Conservation (phyloP, 2,797 vertebrate genomes). For the Gymnopithys bicolor region DNA sequence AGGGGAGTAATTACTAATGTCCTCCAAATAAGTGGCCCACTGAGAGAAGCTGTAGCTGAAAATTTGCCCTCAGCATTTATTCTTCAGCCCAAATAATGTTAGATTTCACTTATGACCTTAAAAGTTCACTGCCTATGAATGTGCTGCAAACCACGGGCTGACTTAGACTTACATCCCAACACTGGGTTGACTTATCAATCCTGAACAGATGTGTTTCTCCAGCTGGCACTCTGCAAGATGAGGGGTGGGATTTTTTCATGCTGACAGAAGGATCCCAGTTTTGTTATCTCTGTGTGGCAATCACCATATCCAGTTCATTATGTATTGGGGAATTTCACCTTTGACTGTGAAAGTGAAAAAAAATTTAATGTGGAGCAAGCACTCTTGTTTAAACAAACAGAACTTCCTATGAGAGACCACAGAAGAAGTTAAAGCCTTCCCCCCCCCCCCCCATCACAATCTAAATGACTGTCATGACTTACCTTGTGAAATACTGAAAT, state of each 20-base stretch:
- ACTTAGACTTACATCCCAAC: not conserved
- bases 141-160: not conserved
- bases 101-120: not conserved
- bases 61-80: not conserved
- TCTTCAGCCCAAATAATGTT: not conserved
- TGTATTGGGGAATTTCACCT: not conserved
- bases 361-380: rapidly evolving
- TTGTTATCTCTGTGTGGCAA: not conserved
- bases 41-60: not conserved
- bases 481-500: not conserved
- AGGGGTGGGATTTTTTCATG: not conserved
- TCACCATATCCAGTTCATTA: rapidly evolving
- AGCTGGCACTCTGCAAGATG: not conserved
- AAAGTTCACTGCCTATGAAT: not conserved
- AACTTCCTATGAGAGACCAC: not conserved
- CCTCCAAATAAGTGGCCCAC: not conserved
- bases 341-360: not conserved
- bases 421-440: not conserved
- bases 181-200: not conserved
- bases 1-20: not conserved
- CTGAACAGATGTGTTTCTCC: not conserved
- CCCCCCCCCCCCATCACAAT: not conserved
- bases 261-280: not conserved
- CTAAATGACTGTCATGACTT: not conserved
- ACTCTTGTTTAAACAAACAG: not conserved